A percentile compares a stretch with the other conserved stretches of the same genome.
These are phyloP conservation scores for Campoletis sonorensis DNA, from an alignment of 1,140 invertebrate genomes.

Conservation along the genomic window DNA sequence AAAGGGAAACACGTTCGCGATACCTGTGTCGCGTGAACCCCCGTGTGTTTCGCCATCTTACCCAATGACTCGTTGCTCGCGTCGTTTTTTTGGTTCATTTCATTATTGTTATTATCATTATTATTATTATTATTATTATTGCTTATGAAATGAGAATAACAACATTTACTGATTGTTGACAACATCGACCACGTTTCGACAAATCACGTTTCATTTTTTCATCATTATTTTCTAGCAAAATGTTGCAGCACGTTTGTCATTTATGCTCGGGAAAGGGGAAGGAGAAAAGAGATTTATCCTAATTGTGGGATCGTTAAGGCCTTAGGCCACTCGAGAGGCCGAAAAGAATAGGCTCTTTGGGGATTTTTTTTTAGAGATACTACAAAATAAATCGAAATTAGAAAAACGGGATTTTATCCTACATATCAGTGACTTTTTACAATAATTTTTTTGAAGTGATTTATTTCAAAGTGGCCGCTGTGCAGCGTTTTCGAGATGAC, in stretches of 20 bases:
- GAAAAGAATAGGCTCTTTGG: too few relatives aligned
- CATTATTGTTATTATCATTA: too few relatives aligned
- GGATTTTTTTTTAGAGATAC: too few relatives aligned
- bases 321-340: too few relatives aligned
- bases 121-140: conserved; percentile 55
- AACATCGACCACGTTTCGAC: not conserved
- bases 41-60: conserved; percentile 62
- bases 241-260: not conserved
- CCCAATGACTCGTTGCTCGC: conserved; percentile 63
- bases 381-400: too few relatives aligned
- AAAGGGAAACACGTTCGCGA: not conserved
- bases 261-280: not conserved
- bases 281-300: not conserved
- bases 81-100: conserved; percentile 45
- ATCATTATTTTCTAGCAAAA: conserved; percentile 36
- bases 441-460: too few relatives aligned
- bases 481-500: too few relatives aligned
- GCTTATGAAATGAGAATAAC: conserved; percentile 45
- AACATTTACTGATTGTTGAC: conserved; percentile 40
- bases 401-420: too few relatives aligned
- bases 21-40: conserved; percentile 22
- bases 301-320: too few relatives aligned
- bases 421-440: too few relatives aligned
- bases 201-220: conserved; percentile 21
- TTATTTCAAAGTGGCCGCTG: too few relatives aligned